Evolutionary conservation across 1,140 invertebrate genomes (phyloP), one percentile per base, ranked within the genome.

Genomic region (Globodera rostochiensis): DNA sequence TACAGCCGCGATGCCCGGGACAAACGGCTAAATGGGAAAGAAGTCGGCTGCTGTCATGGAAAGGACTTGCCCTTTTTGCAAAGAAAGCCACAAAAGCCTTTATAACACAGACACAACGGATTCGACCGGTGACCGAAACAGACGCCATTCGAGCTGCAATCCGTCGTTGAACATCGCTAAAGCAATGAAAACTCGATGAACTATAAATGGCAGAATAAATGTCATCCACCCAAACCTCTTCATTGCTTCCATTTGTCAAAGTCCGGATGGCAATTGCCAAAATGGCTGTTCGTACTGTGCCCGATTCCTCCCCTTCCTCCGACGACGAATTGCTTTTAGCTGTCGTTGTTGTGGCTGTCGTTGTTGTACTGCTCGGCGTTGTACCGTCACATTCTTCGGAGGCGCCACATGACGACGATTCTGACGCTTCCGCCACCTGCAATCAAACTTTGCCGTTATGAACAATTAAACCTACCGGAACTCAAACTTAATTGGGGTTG

Each of bases 121-220:
- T 78, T 21, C 19, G 19, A 25, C 11, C 19, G n/a, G 36, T 0
- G 13, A 19, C 77, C 77, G 36, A 78, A 78, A 78, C 77, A 78
- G 13, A 53, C 46, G 46, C 77, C 77, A 69, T 78, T 64, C 11
- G n/a, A 78, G 36, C 11, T 25, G 11, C 77, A 78, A 78, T 78
- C 77, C n/a, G 57, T 19, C 2, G 46, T 9, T 9, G 77, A 46
- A 25, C 77, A 78, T 25, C 47, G 21, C 77, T 78, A 9, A 69
- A 36, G 21, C 11, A 9, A 45, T 50, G 19, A 25, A 25, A 46
- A 67, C 8, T 21, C 25, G 25, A 4, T 67, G 15, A 11, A 50
- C 25, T 36, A 50, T 74, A n/a, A 25, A 19, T 57, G 49, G 1
- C 6, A 77, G 9, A 69, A 66, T 7, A 7, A n/a, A 25, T 9